Conservation (phyloP, 1,140 invertebrate species). For the Andrena cerasifolii region DNA sequence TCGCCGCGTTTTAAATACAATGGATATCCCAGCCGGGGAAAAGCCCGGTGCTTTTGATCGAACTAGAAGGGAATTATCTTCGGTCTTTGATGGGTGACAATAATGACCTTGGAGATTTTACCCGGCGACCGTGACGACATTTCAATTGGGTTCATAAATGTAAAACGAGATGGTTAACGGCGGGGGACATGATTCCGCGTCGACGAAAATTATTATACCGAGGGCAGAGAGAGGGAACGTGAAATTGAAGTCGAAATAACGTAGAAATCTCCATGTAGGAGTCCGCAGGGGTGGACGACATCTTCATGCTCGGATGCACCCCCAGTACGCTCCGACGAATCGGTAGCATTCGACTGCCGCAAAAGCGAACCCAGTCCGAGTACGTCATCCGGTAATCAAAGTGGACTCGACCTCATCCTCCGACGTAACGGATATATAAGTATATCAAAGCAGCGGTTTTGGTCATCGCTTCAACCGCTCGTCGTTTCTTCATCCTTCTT, state of each 20-base stretch:
- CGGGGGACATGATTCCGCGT: slow-evolving; percentile 22
- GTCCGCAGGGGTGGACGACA: slow-evolving; percentile 54
- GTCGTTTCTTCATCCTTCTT: slow-evolving; percentile 49
- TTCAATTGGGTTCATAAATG: slow-evolving; percentile 24
- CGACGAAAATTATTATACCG: slow-evolving; percentile 40
- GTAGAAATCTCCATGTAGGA: slow-evolving; percentile 55
- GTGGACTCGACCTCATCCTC: slow-evolving; percentile 72
- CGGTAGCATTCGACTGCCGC: slow-evolving; percentile 67
- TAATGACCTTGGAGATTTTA: not conserved
- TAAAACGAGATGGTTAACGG: slow-evolving; percentile 30
- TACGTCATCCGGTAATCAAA: slow-evolving; percentile 79
- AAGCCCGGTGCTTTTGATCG: not conserved
- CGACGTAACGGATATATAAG: slow-evolving; percentile 74
- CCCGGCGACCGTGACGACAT: not conserved
- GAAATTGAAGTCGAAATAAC: slow-evolving; percentile 58
- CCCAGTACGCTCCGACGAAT: slow-evolving; percentile 66
- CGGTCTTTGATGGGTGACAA: not conserved
- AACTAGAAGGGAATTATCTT: not conserved
- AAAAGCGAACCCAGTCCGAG: slow-evolving; percentile 68
- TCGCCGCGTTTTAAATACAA: too few relatives aligned
- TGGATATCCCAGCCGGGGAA: too few relatives aligned
- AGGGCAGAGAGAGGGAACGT: slow-evolving; percentile 1
- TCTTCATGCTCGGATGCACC: slow-evolving; percentile 63
- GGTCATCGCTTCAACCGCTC: slow-evolving; percentile 66
- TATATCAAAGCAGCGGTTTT: slow-evolving; percentile 77